Evolutionary conservation across 2,113 vertebrate genomes (phyloP).

Genomic region (Toxostoma redivivum): DNA sequence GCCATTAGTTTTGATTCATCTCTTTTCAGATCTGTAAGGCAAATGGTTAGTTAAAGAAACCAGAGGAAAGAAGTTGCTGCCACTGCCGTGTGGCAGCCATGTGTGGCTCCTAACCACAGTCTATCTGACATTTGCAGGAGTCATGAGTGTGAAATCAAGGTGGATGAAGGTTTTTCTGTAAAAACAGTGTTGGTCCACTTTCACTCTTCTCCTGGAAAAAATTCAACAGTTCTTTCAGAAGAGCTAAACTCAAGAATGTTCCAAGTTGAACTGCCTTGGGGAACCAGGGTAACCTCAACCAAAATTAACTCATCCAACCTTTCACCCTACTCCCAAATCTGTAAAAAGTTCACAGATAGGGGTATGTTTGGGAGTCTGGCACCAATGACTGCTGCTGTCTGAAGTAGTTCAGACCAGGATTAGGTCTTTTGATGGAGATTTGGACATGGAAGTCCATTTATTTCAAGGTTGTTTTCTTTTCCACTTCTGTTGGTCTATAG

Average conservation of each 20-base stretch:
- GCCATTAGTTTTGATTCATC: conserved; percentile 58
- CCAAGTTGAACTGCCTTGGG: not conserved
- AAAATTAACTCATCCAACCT: not conserved
- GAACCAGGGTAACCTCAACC: not conserved
- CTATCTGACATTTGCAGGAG: not conserved
- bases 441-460: not conserved
- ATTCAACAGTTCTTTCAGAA: not conserved
- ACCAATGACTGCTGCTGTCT: not conserved
- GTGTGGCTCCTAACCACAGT: not conserved
- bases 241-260: not conserved
- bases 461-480: not conserved
- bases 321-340: not conserved
- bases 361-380: not conserved
- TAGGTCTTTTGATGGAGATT: not conserved
- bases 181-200: not conserved
- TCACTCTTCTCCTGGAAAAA: not conserved
- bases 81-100: not conserved
- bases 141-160: not conserved
- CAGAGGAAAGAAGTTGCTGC: not conserved
- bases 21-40: conserved; percentile 38
- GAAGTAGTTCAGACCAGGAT: not conserved
- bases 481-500: not conserved
- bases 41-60: conserved; percentile 53
- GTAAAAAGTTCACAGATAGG: not conserved
- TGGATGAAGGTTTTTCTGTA: not conserved